phyloP scores from a whole-genome alignment of 2,113 vertebrate species.

The Albula glossodonta region DNA sequence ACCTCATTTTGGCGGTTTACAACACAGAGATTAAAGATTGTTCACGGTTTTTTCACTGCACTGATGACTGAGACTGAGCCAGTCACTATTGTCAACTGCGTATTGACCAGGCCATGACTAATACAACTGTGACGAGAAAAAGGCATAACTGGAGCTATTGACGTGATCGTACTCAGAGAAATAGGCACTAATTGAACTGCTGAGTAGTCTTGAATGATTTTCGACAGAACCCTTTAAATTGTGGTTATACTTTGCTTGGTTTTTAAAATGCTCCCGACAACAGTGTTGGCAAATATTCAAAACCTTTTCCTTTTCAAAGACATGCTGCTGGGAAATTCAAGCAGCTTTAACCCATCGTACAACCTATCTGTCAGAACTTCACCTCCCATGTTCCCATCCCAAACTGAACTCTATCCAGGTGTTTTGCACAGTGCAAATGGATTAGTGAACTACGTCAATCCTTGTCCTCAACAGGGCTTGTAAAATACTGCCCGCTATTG shows the following conservation, averaged over 20 bases:
- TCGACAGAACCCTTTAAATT: background rate
- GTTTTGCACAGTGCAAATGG: background rate
- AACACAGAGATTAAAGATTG: background rate
- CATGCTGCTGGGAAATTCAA: background rate
- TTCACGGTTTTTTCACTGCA: background rate
- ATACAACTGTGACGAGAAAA: background rate
- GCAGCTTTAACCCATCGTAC: background rate
- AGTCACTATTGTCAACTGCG: background rate
- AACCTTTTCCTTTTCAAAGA: background rate
- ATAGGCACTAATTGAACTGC: no score
- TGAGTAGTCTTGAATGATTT: background rate
- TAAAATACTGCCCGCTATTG: conserved; percentile 3
- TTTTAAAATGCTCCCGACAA: background rate
- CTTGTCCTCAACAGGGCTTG: background rate
- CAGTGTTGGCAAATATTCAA: background rate
- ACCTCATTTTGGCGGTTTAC: background rate
- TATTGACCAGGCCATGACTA: background rate
- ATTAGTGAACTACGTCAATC: conserved; percentile 1
- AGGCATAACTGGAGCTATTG: background rate
- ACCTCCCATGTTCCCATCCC: background rate
- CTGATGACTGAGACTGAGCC: background rate
- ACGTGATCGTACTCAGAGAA: no score
- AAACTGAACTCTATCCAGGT: background rate
- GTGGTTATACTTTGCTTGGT: background rate
- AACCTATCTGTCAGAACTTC: background rate